Percentiles rank a stretch among this genome's conserved stretches.
These are phyloP conservation scores for Fulmarus glacialis DNA, from an alignment of 2,113 vertebrate species.

Conservation along the genomic window DNA sequence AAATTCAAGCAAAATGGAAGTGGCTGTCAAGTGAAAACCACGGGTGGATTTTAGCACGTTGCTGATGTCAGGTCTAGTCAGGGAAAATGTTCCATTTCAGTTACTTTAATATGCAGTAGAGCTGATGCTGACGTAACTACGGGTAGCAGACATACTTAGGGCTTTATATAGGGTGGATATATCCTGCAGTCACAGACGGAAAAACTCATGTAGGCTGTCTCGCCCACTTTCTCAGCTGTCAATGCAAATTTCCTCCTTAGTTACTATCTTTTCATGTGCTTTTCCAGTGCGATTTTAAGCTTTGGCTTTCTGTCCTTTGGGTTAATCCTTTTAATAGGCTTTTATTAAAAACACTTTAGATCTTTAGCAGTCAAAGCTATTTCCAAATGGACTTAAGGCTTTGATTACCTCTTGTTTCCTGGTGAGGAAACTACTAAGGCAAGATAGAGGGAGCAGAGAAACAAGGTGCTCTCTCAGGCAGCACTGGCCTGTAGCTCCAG, in stretches of 20 bases:
- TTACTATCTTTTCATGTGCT: not conserved
- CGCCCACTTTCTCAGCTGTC: not conserved
- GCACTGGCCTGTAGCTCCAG: not conserved
- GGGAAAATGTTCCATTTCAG: not conserved
- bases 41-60: not conserved
- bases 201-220: not conserved
- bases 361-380: not conserved
- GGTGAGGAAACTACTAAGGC: not conserved
- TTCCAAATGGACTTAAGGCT: not conserved
- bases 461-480: not conserved
- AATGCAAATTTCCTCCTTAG: not conserved
- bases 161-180: not conserved
- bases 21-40: not conserved
- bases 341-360: not conserved
- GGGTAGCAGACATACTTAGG: not conserved
- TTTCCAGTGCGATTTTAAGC: not conserved
- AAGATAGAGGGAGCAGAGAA: not conserved
- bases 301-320: not conserved
- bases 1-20: not conserved
- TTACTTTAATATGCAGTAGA: not conserved
- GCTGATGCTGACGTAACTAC: rapidly evolving
- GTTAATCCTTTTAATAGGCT: not conserved
- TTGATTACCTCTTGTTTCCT: not conserved
- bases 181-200: not conserved
- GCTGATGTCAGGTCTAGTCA: not conserved